These are phyloP conservation scores for Balearica regulorum DNA, from an alignment of 2,797 vertebrate species.

Conservation along the genomic window DNA sequence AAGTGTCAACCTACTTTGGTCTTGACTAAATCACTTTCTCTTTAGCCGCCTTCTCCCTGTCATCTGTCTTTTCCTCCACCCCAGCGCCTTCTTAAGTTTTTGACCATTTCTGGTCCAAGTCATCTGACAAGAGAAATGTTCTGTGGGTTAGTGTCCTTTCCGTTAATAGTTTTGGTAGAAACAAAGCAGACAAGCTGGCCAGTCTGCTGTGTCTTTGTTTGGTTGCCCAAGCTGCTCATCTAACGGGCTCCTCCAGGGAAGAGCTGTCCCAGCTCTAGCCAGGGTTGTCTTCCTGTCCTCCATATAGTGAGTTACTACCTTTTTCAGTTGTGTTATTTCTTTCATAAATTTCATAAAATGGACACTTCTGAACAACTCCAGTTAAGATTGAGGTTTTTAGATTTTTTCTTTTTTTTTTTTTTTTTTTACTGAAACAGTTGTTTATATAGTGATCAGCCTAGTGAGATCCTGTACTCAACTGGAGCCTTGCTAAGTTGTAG, in stretches of 20 bases:
- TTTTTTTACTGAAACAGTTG: background rate
- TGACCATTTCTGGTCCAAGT: constrained; percentile 27
- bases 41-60: background rate
- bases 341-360: background rate
- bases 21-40: background rate
- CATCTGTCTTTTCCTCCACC: background rate
- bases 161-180: constrained; percentile 18
- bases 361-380: background rate
- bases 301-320: background rate
- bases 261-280: background rate
- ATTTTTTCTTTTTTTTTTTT: background rate
- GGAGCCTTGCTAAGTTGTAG: background rate
- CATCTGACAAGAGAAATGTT: constrained; percentile 47
- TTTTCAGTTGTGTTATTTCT: background rate
- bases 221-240: background rate
- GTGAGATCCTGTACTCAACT: background rate
- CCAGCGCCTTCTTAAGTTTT: background rate
- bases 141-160: constrained; percentile 38
- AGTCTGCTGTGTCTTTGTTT: background rate
- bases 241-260: background rate
- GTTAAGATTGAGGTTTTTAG: background rate
- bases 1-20: background rate
- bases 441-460: background rate
- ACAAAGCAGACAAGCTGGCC: constrained; percentile 28
- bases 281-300: background rate